A percentile compares a stretch with the other conserved stretches of the same genome.
phyloP scores from a whole-genome alignment of 2,113 vertebrate species.

The Sigmodon hispidus region DNA sequence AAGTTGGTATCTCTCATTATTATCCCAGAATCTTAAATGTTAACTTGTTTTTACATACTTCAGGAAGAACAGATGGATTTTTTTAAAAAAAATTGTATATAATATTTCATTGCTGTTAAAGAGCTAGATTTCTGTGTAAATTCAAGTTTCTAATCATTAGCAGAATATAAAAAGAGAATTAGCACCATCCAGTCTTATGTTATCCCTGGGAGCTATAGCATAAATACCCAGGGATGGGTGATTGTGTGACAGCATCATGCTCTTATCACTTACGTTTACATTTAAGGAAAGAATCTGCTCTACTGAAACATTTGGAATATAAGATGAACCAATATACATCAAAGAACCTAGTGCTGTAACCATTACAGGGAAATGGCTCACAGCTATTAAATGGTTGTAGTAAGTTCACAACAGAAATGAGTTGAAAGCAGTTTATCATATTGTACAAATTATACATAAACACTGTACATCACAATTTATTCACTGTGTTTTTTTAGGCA shows the following conservation, averaged over 20 bases:
- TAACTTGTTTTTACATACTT: neutral
- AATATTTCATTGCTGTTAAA: neutral
- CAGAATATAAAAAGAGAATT: neutral
- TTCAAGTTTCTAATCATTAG: neutral
- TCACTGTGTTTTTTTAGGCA: neutral
- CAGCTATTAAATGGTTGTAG: neutral
- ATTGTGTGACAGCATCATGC: neutral
- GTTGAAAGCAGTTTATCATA: neutral
- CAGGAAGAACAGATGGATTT: neutral
- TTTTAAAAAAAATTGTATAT: slow-evolving; percentile 16
- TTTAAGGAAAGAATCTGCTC: neutral
- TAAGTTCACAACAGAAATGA: neutral
- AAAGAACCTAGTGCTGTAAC: neutral
- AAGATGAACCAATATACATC: neutral
- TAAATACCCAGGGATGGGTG: neutral
- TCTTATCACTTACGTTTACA: neutral
- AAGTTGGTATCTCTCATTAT: neutral
- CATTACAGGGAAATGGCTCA: neutral
- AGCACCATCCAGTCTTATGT: neutral
- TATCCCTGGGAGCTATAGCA: neutral
- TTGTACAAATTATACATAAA: neutral
- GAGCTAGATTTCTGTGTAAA: neutral
- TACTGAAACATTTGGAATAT: neutral
- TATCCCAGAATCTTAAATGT: slow-evolving; percentile 10
- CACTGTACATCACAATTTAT: neutral